These are phyloP conservation scores for Microchirus variegatus DNA, from an alignment of 2,797 vertebrate genomes.

Conservation along the genomic window DNA sequence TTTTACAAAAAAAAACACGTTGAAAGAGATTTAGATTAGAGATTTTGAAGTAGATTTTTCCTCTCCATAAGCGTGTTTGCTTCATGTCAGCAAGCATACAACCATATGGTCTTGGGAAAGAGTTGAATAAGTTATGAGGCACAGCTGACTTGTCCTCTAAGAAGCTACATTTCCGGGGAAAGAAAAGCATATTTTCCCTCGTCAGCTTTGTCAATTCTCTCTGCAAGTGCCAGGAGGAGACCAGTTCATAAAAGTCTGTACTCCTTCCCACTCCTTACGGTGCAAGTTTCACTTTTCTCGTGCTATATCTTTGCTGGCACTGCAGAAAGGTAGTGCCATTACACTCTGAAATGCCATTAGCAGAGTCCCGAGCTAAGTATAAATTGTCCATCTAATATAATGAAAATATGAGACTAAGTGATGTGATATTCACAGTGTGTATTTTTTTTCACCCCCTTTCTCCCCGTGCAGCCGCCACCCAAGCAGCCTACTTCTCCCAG, in stretches of 20 bases:
- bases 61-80: constrained; percentile 51
- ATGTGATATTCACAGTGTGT: constrained; percentile 14
- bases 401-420: constrained; percentile 9
- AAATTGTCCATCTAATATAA: constrained; percentile 3
- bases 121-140: constrained; percentile 81
- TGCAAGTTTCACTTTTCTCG: constrained; percentile 30
- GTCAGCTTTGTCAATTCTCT: constrained; percentile 31
- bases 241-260: constrained; percentile 10
- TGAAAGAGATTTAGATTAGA: too few species aligned
- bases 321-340: constrained; percentile 25
- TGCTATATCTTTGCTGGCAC: constrained; percentile 33
- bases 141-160: constrained; percentile 67
- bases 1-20: constrained; percentile 74
- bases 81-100: constrained; percentile 65
- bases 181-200: constrained; percentile 40
- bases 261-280: constrained; percentile 6
- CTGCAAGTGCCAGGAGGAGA: constrained; percentile 43
- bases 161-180: constrained; percentile 45
- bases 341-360: constrained; percentile 27
- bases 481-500: constrained; percentile 89
- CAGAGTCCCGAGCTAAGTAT: constrained; percentile 1
- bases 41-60: constrained; percentile 64
- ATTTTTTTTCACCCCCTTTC: constrained; percentile 20
- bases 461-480: constrained; percentile 74
- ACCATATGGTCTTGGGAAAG: constrained; percentile 81